phyloP scores from a whole-genome alignment of 2,888 invertebrate species.

The Eupithecia pulchellata region DNA sequence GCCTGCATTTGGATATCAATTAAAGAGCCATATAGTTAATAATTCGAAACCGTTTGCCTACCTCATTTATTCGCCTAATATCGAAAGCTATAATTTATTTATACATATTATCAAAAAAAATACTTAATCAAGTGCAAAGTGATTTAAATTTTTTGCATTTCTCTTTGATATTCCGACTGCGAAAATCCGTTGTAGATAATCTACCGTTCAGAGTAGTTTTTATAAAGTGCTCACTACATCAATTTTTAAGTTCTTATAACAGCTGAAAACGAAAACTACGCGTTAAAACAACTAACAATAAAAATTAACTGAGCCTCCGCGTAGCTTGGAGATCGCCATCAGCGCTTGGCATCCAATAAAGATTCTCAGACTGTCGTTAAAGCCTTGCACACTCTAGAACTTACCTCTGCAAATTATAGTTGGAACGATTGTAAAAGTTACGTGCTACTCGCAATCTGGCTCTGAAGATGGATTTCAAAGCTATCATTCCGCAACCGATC shows the following conservation, averaged over 20 bases:
- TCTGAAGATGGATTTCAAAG: background rate
- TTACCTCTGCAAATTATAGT: background rate
- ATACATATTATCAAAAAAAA: no score
- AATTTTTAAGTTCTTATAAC: background rate
- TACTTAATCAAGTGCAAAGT: background rate
- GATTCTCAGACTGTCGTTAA: slow-evolving; percentile 8
- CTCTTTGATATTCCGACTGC: background rate
- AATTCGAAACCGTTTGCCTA: slow-evolving; percentile 9
- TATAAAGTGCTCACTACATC: background rate
- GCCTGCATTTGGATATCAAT: slow-evolving; percentile 32
- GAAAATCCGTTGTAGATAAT: background rate
- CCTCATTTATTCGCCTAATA: background rate
- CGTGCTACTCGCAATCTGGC: background rate
- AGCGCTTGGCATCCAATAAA: background rate
- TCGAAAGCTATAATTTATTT: background rate
- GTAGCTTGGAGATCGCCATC: background rate
- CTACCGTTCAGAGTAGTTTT: background rate
- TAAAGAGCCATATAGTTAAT: no score
- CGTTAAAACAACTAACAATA: background rate
- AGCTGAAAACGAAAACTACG: background rate
- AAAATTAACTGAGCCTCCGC: background rate
- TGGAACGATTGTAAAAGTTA: slow-evolving; percentile 11
- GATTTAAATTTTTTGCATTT: background rate
- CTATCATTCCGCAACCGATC: background rate
- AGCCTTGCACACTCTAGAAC: background rate